These are phyloP conservation scores for Microcebus lehilahytsara DNA, from an alignment of 2,113 vertebrate species.

Conservation along the genomic window DNA sequence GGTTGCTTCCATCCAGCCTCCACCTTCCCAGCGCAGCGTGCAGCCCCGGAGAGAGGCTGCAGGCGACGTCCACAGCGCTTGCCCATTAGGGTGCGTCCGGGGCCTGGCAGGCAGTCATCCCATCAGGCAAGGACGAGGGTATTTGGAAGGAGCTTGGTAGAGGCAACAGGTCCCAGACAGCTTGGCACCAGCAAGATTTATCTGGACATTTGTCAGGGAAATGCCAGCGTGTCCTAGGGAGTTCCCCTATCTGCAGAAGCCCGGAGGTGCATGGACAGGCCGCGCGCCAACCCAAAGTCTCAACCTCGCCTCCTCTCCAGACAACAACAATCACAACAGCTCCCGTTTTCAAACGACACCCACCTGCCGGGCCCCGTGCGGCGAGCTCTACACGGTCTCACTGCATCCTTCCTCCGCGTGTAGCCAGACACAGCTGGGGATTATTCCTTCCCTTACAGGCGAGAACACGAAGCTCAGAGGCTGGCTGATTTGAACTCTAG, in stretches of 20 bases:
- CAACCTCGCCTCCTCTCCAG: conserved; percentile 47
- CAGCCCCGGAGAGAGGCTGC: not conserved
- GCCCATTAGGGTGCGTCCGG: not conserved
- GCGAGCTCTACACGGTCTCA: not conserved
- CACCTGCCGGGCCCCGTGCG: not conserved
- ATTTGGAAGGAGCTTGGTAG: conserved; percentile 41
- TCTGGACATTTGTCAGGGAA: conserved; percentile 56
- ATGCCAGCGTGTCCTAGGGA: conserved; percentile 33
- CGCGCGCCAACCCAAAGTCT: conserved; percentile 64
- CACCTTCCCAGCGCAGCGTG: not conserved
- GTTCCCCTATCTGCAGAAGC: conserved; percentile 53
- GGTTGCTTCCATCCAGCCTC: not conserved
- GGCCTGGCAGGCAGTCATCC: not conserved
- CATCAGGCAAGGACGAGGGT: not conserved
- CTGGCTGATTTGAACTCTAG: not conserved
- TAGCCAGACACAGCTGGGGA: not conserved
- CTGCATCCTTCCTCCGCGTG: not conserved
- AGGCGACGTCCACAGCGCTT: not conserved
- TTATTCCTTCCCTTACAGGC: not conserved
- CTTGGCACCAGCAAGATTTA: conserved; percentile 46
- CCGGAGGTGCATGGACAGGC: conserved; percentile 10
- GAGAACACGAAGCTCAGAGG: not conserved
- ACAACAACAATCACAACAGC: not conserved
- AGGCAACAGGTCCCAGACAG: conserved; percentile 68
- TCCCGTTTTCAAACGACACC: not conserved